Percentiles rank a stretch among this genome's conserved stretches.
Evolutionary conservation across 2,113 vertebrate species (phyloP).

Genomic region (Oxyura jamaicensis): DNA sequence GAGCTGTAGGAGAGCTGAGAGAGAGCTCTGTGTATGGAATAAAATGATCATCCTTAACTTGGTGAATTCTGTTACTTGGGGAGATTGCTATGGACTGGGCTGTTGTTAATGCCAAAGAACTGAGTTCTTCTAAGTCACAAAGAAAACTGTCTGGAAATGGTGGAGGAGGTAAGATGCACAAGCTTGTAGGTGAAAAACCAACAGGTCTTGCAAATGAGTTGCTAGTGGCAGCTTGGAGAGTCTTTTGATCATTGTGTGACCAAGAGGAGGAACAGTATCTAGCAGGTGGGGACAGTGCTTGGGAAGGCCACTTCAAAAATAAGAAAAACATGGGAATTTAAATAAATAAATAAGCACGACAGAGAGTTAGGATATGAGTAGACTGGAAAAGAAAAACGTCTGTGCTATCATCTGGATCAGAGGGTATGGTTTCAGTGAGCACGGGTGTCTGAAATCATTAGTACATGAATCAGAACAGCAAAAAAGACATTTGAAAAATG

Average conservation of each 20-base stretch:
- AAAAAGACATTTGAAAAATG: conserved; percentile 54
- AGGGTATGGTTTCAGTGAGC: conserved; percentile 46
- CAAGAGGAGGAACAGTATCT: conserved; percentile 56
- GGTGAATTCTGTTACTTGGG: conserved; percentile 36
- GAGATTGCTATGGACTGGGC: conserved; percentile 28
- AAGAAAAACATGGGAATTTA: conserved; percentile 56
- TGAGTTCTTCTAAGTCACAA: conserved; percentile 72
- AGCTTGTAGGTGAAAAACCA: conserved; percentile 67
- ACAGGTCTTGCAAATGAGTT: conserved; percentile 82
- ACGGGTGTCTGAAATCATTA: conserved; percentile 52
- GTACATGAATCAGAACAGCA: conserved; percentile 58
- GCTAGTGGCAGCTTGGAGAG: conserved; percentile 72
- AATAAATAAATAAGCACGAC: conserved; percentile 37
- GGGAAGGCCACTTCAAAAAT: conserved; percentile 77
- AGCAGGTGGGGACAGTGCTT: conserved; percentile 68
- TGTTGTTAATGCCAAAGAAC: conserved; percentile 48
- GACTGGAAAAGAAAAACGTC: conserved; percentile 6
- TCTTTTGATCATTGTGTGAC: conserved; percentile 63
- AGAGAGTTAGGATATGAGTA: conserved; percentile 10
- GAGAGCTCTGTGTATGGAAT: conserved; percentile 37
- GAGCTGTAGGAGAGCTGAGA: conserved; percentile 28
- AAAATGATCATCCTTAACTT: conserved; percentile 58
- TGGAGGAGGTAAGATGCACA: conserved; percentile 69
- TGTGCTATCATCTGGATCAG: neutral
- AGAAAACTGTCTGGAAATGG: conserved; percentile 76